These are phyloP conservation scores for Drosophila littoralis DNA, from an alignment of 1,140 invertebrate species.

Conservation along the genomic window DNA sequence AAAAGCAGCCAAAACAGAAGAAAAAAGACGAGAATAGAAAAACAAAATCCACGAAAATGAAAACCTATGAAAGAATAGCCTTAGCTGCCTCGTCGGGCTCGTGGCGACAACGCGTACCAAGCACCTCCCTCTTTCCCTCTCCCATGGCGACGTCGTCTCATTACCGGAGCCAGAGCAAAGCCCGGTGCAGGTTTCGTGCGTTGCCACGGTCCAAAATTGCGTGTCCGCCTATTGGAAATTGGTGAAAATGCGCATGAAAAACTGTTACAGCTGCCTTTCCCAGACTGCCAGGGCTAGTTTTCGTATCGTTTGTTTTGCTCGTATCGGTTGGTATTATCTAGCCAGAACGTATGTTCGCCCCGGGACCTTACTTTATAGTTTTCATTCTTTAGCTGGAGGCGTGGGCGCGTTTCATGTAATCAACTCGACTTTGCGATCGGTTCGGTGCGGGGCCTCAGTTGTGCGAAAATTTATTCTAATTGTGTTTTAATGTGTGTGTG, in stretches of 20 bases:
- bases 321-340: constrained; percentile 59
- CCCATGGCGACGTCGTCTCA: constrained; percentile 38
- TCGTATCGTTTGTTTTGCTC: constrained; percentile 37
- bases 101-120: constrained; percentile 70
- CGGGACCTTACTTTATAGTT: background rate
- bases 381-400: constrained; percentile 29
- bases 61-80: constrained; percentile 56
- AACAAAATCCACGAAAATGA: constrained; percentile 63
- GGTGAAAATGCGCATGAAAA: constrained; percentile 32
- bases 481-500: constrained; percentile 64
- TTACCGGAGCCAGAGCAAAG: constrained; percentile 44
- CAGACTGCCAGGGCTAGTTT: constrained; percentile 32
- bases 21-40: constrained; percentile 11
- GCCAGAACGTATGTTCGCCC: background rate
- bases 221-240: constrained; percentile 55
- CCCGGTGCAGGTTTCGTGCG: constrained; percentile 32
- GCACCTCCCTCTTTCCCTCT: constrained; percentile 31
- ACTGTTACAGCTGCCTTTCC: constrained; percentile 34
- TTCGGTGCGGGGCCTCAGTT: background rate
- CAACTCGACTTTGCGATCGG: constrained; percentile 49
- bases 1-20: constrained; percentile 38
- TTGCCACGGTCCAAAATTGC: constrained; percentile 51
- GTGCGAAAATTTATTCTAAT: constrained; percentile 51
- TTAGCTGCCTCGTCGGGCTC: constrained; percentile 32
- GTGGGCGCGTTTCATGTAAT: constrained; percentile 67